Evolutionary conservation across 2,113 vertebrate genomes (phyloP).

Genomic region (Ginglymostoma cirratum): DNA sequence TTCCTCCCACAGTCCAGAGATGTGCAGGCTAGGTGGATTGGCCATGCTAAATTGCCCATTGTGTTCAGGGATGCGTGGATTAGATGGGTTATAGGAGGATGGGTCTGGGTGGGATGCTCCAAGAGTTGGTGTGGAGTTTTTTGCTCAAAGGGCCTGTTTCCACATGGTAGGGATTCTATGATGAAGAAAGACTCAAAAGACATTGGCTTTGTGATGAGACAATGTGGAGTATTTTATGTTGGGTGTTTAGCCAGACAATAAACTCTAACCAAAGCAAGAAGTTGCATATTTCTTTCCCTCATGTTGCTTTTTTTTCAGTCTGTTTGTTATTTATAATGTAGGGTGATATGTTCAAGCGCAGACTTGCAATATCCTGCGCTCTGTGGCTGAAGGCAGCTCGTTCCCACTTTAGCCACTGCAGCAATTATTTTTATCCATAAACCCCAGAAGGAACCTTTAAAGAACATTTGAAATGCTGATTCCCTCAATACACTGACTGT

Average conservation of each 20-base stretch:
- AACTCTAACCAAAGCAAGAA: too few relatives aligned
- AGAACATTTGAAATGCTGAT: not conserved
- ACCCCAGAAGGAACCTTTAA: not conserved
- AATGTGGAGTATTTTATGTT: not conserved
- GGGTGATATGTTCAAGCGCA: not conserved
- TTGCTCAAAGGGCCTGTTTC: too few relatives aligned
- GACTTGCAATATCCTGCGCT: not conserved
- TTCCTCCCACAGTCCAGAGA: too few relatives aligned
- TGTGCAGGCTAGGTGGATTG: too few relatives aligned
- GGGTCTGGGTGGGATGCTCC: too few relatives aligned
- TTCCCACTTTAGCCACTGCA: not conserved
- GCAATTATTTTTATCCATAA: not conserved
- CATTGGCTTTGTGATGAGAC: not conserved
- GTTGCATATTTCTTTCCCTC: not conserved
- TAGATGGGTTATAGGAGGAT: too few relatives aligned
- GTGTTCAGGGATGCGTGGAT: too few relatives aligned
- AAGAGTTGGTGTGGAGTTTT: too few relatives aligned
- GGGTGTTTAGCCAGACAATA: not conserved
- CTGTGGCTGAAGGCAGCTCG: not conserved
- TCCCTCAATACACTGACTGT: not conserved
- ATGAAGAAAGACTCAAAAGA: not conserved
- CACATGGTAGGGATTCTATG: too few relatives aligned
- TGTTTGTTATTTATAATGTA: not conserved
- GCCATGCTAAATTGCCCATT: too few relatives aligned
- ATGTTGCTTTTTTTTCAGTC: not conserved